A percentile compares a stretch with the other conserved stretches of the same genome.
Evolutionary conservation across 2,888 invertebrate genomes (phyloP).

Genomic region (Pantelozetes paolii): DNA sequence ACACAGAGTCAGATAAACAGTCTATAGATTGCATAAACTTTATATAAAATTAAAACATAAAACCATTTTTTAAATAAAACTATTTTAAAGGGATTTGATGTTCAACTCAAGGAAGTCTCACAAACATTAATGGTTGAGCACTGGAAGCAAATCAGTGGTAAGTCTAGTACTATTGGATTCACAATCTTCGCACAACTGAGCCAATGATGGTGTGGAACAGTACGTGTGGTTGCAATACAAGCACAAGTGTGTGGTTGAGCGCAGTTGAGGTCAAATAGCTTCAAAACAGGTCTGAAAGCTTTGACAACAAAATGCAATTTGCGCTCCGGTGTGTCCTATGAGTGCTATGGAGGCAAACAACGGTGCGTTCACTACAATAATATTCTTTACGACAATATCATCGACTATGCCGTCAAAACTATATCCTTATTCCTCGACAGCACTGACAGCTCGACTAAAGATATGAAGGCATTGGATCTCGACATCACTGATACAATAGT

Average conservation of each 20-base stretch:
- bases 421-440: slow-evolving; percentile 22
- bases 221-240: slow-evolving; percentile 23
- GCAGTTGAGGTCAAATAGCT: slow-evolving; percentile 34
- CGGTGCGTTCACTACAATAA: background rate
- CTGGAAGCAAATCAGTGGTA: background rate
- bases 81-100: background rate
- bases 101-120: slow-evolving; percentile 25
- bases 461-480: background rate
- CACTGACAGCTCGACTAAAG: background rate
- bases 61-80: no score
- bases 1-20: background rate
- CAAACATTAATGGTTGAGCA: background rate
- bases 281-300: slow-evolving; percentile 32
- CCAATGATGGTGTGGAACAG: slow-evolving; percentile 20
- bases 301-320: slow-evolving; percentile 24
- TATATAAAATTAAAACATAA: no score
- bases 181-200: slow-evolving; percentile 24
- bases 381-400: slow-evolving; percentile 1
- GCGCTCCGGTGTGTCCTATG: slow-evolving; percentile 8
- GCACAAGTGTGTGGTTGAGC: slow-evolving; percentile 34
- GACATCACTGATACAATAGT: background rate
- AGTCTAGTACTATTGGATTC: slow-evolving; percentile 2
- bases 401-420: background rate
- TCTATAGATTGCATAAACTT: no score
- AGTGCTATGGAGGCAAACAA: slow-evolving; percentile 11